These are phyloP conservation scores for Drosophila oshimai DNA, from an alignment of 1,140 invertebrate species.

Conservation along the genomic window DNA sequence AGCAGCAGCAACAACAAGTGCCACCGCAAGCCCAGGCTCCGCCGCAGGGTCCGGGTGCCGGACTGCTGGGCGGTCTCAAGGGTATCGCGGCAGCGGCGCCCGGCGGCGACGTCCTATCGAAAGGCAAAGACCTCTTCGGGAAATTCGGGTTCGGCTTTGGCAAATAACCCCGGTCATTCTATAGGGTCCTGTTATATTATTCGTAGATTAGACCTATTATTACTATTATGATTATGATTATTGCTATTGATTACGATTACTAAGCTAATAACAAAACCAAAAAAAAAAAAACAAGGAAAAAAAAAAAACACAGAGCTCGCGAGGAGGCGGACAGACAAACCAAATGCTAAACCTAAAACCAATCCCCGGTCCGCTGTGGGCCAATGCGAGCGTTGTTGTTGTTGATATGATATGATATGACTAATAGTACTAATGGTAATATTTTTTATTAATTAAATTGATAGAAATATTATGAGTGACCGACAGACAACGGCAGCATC, in stretches of 20 bases:
- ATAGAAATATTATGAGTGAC: slow-evolving; percentile 68
- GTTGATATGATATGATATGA: slow-evolving; percentile 50
- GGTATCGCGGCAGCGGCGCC: slow-evolving; percentile 89
- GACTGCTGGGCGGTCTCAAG: slow-evolving; percentile 77
- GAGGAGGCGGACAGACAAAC: slow-evolving; percentile 17
- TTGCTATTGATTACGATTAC: slow-evolving; percentile 70
- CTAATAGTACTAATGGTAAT: slow-evolving; percentile 73
- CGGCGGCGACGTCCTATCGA: slow-evolving; percentile 92
- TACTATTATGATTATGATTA: slow-evolving; percentile 75
- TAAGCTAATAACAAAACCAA: slow-evolving; percentile 69
- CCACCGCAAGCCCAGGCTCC: slow-evolving; percentile 82
- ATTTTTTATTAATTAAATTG: slow-evolving; percentile 81
- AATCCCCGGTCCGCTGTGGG: slow-evolving; percentile 1
- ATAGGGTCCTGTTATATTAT: slow-evolving; percentile 82
- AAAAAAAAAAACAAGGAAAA: slow-evolving; percentile 10
- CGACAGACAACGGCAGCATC: slow-evolving; percentile 10
- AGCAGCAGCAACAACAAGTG: slow-evolving; percentile 81
- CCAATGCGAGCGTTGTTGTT: slow-evolving; percentile 29
- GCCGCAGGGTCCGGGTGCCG: slow-evolving; percentile 76
- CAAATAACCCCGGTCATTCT: slow-evolving; percentile 86
- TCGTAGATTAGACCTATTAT: slow-evolving; percentile 77
- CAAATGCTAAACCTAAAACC: slow-evolving; percentile 3
- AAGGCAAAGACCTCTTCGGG: slow-evolving; percentile 96
- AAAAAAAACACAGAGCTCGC: slow-evolving; percentile 11
- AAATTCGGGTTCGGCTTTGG: slow-evolving; percentile 92